Base-by-base conservation (phyloP, 1,140 invertebrate genomes). In the Drosophila pruinosa region DNA sequence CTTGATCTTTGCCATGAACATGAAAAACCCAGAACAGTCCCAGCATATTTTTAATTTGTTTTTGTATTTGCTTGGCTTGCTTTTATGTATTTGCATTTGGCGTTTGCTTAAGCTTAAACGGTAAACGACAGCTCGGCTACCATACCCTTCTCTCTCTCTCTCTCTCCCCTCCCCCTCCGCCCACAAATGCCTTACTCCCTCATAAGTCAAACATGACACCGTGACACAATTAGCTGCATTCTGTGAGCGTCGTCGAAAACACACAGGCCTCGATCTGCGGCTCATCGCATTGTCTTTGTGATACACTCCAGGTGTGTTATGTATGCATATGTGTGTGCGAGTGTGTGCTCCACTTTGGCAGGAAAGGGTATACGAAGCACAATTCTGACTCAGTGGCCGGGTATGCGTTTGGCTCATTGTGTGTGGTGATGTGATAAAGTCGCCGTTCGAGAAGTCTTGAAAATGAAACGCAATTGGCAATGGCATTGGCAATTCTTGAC, bases 201-300 rank as follows among this genome's bases (percentile, higher is more conserved):
- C 34, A 28, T 59, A 52, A 77, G 22, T 4, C 54, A 86, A 86
- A 80, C 59, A 86, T 70, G 81, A 63, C 80, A 72, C 67, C 67
- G 21, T 83, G 67, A 79, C 80, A 65, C 72, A 43, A 58, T 83
- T 38, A 56, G 39, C 41, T 68, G 47, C 45, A 61, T n/a, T 68
- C 36, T 57, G 12, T 21, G 24, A 48, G 3, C 45, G 45, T 47
- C 12, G 21, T 6, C 43, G 12, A 10, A n/a, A 3, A 2, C n/a
- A 2, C 6, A 4, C 10, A 24, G 15, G 8, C 22, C 34, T 41
- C 56, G 6, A 28, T 48, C 45, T 8, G 41, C 12, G n/a, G 14
- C 10, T 22, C 17, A 43, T 28, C 36, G 39, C 8, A 6, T 36
- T n/a, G n/a, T 15, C 43, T 41, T 41, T 19, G 39, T 52, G 24